Base-by-base conservation (phyloP, 2,797 vertebrate genomes). In the Nothura maculosa region DNA sequence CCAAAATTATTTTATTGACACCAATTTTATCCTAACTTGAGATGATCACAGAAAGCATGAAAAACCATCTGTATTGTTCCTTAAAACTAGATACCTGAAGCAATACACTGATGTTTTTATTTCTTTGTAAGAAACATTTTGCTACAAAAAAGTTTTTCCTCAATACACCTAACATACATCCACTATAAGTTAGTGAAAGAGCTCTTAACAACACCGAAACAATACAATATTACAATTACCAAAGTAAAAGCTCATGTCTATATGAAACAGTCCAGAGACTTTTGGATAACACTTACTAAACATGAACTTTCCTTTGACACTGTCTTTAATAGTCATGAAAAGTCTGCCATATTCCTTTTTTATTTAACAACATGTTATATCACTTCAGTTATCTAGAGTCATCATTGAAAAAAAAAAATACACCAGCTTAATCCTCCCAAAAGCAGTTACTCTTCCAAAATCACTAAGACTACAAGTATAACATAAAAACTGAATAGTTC, bases 41-140 rank as follows among this genome's bases (percentile, higher is more conserved):
- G 7, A 81, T 28, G 8, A 55, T 11, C 24, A 73, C 7, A 30
- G 11, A 75, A 80, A 69, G 27, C 38, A 75, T 67, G 67, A 14
- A 86, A 19, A 55, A 73, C 87, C 80, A 76, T 38, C 34, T 38
- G 43, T 11, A 38, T 20, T 48, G 32, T 19, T 58, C 32, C 55
- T 63, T 61, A 77, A 87, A 76, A 87, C 5, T 13, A 67, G 17
- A 28, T 18, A 50, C 61, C 15, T 69, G 24, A 75, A 17, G 42
- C 42, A 43, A 43, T 13, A 66, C 14, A 45, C 36, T 48, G 25
- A 47, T 12, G 64, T 10, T 16, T 12, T 28, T 27, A 16, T 32
- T 18, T 2, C 1, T 11, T 0, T 2, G 54, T 42, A 70, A 18
- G 6, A 13, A 55, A 19, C 19, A 66, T 32, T 87, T 48, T 52